Conservation (phyloP, 2,113 vertebrate species). For the Chamaetylas fuelleborni region DNA sequence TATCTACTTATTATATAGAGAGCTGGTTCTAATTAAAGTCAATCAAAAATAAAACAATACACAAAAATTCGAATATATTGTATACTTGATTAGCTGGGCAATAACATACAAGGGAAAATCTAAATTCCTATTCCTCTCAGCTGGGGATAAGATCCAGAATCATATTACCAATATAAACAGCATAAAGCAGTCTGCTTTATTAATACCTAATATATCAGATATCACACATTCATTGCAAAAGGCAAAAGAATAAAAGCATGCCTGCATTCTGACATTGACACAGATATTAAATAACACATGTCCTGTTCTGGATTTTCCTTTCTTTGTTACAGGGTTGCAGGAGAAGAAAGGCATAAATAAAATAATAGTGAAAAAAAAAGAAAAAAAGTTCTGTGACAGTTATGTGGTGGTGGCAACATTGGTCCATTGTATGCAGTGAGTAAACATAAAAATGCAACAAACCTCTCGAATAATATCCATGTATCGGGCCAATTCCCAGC, state of each 20-base stretch:
- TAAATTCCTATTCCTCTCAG: constrained; percentile 51
- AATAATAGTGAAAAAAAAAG: not conserved
- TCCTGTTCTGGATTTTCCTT: constrained; percentile 58
- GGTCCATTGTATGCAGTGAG: not conserved
- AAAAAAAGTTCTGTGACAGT: constrained; percentile 10
- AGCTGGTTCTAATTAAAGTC: constrained; percentile 42
- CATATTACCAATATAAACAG: constrained; percentile 63
- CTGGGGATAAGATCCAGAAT: constrained; percentile 59
- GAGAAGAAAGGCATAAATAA: constrained; percentile 39
- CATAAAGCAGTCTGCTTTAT: constrained; percentile 61
- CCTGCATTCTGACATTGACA: constrained; percentile 61
- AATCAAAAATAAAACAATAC: constrained; percentile 44
- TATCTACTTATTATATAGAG: constrained; percentile 6
- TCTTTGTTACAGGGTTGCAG: constrained; percentile 59
- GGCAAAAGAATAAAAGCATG: constrained; percentile 63
- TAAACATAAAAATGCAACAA: constrained; percentile 38
- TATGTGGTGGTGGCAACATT: constrained; percentile 32
- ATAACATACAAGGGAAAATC: constrained; percentile 30
- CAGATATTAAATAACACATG: constrained; percentile 66
- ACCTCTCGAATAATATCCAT: not conserved
- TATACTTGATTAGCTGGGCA: constrained; percentile 45
- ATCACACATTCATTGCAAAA: constrained; percentile 63
- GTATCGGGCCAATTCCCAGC: not conserved
- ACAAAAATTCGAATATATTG: constrained; percentile 14
- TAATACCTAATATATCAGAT: constrained; percentile 68